These are phyloP conservation scores for Vombatus ursinus DNA, from an alignment of 2,113 vertebrate genomes.

Conservation along the genomic window DNA sequence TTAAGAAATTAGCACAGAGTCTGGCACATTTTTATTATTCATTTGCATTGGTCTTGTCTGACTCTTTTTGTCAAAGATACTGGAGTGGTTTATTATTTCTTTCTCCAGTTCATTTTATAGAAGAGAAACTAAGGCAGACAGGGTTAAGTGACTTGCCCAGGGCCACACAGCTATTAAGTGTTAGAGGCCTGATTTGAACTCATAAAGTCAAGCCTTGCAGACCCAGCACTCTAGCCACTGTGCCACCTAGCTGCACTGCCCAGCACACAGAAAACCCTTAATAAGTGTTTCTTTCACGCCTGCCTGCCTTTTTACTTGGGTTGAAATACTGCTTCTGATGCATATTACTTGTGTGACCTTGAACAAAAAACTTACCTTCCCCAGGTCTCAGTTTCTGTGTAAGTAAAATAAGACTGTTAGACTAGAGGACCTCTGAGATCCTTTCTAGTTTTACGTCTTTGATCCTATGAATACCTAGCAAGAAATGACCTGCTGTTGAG, in stretches of 20 bases:
- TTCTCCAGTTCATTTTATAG: not conserved
- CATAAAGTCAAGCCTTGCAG: not conserved
- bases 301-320: not conserved
- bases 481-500: not conserved
- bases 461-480: not conserved
- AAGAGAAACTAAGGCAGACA: not conserved
- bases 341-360: not conserved
- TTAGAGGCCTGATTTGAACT: not conserved
- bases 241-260: not conserved
- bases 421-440: not conserved
- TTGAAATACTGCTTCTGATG: not conserved
- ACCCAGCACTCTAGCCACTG: not conserved
- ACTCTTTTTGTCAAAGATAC: too few relatives aligned
- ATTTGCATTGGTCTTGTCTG: too few relatives aligned
- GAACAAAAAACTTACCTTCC: not conserved
- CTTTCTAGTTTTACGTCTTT: not conserved
- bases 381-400: not conserved
- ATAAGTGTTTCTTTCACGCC: not conserved
- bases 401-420: not conserved
- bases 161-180: not conserved
- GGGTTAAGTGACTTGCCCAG: not conserved
- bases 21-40: too few relatives aligned
- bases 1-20: too few relatives aligned
- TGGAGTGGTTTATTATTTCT: too few relatives aligned
- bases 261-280: not conserved